Conservation (phyloP, 2,797 vertebrate species). For the Pangasius krempfi region DNA sequence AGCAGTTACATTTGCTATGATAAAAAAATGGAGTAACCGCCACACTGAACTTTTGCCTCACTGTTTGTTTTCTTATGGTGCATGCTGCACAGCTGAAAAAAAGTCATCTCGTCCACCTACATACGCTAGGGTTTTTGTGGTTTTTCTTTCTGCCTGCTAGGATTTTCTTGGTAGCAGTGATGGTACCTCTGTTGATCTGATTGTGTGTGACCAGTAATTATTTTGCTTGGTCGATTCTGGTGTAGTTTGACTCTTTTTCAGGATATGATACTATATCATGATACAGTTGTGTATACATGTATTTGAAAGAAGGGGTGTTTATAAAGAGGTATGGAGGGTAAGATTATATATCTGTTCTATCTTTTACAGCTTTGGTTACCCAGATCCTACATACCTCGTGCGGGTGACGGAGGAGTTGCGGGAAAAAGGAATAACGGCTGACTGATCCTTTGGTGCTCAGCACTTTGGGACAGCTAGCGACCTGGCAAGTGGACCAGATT, state of each 20-base stretch:
- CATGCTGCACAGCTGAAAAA: background rate
- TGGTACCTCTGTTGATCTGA: background rate
- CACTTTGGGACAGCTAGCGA: conserved; percentile 54
- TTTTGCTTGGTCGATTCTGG: background rate
- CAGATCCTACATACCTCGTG: conserved; percentile 91
- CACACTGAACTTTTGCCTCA: background rate
- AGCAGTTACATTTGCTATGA: background rate
- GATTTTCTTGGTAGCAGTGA: background rate
- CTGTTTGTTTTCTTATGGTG: background rate
- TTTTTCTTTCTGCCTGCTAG: too few species aligned
- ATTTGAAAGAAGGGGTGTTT: background rate
- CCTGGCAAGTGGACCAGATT: conserved; percentile 32
- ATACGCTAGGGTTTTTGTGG: background rate
- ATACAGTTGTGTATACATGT: background rate
- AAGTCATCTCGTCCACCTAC: background rate
- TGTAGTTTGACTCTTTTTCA: background rate
- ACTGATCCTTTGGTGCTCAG: conserved; percentile 71
- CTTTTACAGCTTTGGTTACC: conserved; percentile 88
- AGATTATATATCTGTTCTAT: conserved; percentile 15
- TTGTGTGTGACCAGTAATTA: background rate
- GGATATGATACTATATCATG: background rate
- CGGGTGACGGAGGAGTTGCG: conserved; percentile 92
- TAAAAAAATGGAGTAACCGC: background rate
- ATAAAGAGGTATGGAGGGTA: background rate
- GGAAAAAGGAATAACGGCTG: conserved; percentile 90